Percentiles rank a stretch among this genome's conserved stretches.
Conservation (phyloP, 1,140 invertebrate genomes). For the Drosophila orena region DNA sequence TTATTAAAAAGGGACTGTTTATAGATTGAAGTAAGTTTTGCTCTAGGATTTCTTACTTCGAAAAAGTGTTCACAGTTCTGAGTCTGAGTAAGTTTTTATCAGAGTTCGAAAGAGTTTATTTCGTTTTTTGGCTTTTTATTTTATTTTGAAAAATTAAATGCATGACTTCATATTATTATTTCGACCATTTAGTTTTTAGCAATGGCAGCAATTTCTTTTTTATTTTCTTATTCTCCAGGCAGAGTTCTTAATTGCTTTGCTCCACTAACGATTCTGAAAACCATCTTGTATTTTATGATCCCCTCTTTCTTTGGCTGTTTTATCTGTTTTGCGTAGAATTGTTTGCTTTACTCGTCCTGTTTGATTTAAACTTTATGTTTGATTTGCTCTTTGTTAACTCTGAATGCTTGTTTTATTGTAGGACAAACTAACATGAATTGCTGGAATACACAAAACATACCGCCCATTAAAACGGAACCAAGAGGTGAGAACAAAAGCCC, state of each 20-base stretch:
- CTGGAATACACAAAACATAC: slow-evolving; percentile 80
- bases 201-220: neutral
- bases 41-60: neutral
- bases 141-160: neutral
- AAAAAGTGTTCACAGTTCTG: slow-evolving; percentile 5
- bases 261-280: neutral
- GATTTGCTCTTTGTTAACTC: slow-evolving; percentile 1
- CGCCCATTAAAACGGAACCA: slow-evolving; percentile 82
- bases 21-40: slow-evolving; percentile 56
- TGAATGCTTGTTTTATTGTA: slow-evolving; percentile 31
- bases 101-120: neutral
- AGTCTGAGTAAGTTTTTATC: slow-evolving; percentile 58
- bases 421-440: slow-evolving; percentile 72
- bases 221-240: neutral
- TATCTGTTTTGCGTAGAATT: neutral
- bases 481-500: slow-evolving; percentile 59
- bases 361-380: neutral
- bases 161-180: neutral
- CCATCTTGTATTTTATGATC: neutral
- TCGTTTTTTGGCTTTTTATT: too few species aligned
- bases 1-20: slow-evolving; percentile 12
- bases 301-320: neutral
- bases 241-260: neutral
- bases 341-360: neutral
- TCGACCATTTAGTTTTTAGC: neutral